Conservation (phyloP, 1,140 invertebrate genomes). For the Saccostrea glomerata region DNA sequence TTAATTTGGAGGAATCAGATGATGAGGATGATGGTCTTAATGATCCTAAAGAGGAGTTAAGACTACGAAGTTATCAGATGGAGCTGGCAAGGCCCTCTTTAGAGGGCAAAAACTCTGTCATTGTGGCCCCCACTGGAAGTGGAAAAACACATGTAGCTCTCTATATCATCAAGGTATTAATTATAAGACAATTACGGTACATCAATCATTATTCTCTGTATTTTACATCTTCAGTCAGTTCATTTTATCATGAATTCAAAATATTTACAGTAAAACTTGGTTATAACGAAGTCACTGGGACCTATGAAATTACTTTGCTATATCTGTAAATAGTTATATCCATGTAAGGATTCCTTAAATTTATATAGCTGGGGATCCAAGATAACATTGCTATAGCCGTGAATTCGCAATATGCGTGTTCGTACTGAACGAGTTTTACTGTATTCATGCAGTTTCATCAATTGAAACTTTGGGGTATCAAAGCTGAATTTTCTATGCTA, state of each 20-base stretch:
- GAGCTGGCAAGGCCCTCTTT: conserved; percentile 58
- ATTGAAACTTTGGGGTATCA: background rate
- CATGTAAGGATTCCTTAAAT: too few species aligned
- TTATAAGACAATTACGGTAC: background rate
- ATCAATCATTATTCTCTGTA: background rate
- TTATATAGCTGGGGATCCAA: too few species aligned
- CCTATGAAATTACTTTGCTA: too few species aligned
- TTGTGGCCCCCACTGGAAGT: conserved; percentile 67
- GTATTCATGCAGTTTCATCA: background rate
- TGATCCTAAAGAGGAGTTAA: conserved; percentile 3
- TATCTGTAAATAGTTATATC: too few species aligned
- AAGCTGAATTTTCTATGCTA: too few species aligned
- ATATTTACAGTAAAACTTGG: too few species aligned
- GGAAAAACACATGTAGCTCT: conserved; percentile 67
- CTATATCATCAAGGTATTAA: conserved; percentile 53
- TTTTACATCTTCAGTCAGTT: background rate
- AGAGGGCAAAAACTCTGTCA: conserved; percentile 61
- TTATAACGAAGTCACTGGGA: too few species aligned
- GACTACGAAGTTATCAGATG: conserved; percentile 59
- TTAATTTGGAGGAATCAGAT: conserved; percentile 17
- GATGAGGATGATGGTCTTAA: background rate
- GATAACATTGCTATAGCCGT: too few species aligned
- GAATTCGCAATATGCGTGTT: background rate
- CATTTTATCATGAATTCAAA: background rate
- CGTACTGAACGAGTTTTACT: background rate